Evolutionary conservation across 2,888 invertebrate species (phyloP).

Genomic region (Caenorhabditis imperialis): DNA sequence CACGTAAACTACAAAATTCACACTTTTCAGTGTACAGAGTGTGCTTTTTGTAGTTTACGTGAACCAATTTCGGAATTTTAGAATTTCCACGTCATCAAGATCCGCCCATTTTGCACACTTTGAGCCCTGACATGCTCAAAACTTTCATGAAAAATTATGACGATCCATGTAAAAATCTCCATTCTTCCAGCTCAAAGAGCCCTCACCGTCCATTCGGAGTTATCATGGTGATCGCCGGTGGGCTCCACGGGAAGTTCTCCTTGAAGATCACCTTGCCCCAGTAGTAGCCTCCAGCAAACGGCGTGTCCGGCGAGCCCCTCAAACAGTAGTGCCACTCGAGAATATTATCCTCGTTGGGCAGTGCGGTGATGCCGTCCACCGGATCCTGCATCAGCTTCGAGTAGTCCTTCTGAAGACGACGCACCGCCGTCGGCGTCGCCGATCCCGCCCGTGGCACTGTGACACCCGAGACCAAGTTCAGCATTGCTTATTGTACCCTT

Average conservation of each 20-base stretch:
- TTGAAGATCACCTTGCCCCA: constrained; percentile 96
- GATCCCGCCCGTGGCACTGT: constrained; percentile 42
- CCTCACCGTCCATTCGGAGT: constrained; percentile 90
- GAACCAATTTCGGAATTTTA: no score
- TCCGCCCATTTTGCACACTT: no score
- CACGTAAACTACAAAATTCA: no score
- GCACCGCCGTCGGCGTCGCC: constrained; percentile 83
- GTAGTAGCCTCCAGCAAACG: constrained; percentile 90
- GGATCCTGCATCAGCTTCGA: constrained; percentile 86
- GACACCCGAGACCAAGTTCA: constrained; percentile 24
- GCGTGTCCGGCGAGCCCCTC: constrained; percentile 92
- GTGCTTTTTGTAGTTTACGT: no score
- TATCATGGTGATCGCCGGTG: constrained; percentile 80
- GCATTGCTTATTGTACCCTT: no score
- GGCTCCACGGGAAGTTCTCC: constrained; percentile 76
- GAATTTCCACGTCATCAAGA: no score
- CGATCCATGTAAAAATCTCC: no score
- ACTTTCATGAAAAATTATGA: no score
- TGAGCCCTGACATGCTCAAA: no score
- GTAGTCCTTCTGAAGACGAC: constrained; percentile 94
- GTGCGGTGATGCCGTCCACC: constrained; percentile 78
- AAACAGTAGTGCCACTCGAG: constrained; percentile 99
- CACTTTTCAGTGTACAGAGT: no score
- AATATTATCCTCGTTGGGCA: constrained; percentile 94
- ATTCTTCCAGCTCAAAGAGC: constrained; percentile 1